A percentile compares a stretch with the other conserved stretches of the same genome.
Evolutionary conservation across 2,888 invertebrate species (phyloP).

Genomic region (Microplitis manilae): DNA sequence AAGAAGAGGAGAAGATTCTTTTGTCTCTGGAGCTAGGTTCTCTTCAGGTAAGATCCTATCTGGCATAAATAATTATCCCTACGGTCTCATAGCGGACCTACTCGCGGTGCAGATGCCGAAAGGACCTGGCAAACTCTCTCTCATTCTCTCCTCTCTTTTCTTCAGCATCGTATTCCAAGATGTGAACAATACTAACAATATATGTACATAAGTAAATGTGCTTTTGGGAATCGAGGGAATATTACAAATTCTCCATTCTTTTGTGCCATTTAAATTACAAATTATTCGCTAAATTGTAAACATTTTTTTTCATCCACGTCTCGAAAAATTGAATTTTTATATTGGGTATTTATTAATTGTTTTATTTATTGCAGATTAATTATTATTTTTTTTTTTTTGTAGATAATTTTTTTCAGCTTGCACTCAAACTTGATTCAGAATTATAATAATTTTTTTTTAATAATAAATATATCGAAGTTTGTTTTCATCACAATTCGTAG

Average conservation of each 20-base stretch:
- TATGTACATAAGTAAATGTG: constrained; percentile 1
- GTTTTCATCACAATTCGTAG: no score
- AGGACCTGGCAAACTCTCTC: constrained; percentile 8
- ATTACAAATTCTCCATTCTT: not conserved
- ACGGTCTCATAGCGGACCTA: constrained; percentile 33
- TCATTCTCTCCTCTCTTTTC: constrained; percentile 8
- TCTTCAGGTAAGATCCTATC: constrained; percentile 67
- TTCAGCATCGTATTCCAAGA: not conserved
- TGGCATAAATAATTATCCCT: constrained; percentile 71
- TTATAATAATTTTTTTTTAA: no score
- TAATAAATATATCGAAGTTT: no score
- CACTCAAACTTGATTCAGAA: no score
- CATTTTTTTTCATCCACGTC: not conserved
- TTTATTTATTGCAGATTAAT: no score
- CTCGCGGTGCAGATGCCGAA: constrained; percentile 38
- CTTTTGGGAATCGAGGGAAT: not conserved
- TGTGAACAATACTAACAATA: constrained; percentile 2
- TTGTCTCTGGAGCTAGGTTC: constrained; percentile 62
- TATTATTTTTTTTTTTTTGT: no score
- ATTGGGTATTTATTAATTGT: no score
- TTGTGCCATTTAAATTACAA: not conserved
- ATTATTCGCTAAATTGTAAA: not conserved
- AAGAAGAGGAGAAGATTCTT: constrained; percentile 56
- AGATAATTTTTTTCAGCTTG: no score
- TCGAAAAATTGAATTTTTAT: no score